Base-by-base conservation (phyloP, 2,888 invertebrate species). In the Drosophila fungiperda region DNA sequence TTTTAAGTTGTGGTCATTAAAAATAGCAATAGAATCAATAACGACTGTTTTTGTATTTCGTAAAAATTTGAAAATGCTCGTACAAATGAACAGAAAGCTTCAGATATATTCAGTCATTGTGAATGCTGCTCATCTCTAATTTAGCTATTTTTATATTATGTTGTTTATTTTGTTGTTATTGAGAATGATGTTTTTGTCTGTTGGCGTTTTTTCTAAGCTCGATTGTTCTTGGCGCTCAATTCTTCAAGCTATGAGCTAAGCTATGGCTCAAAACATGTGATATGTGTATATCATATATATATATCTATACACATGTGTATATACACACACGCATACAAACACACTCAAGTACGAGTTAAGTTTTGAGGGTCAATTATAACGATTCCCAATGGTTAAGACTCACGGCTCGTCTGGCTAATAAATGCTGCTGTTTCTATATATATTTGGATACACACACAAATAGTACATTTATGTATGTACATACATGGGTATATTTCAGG, bases 361-460 rank as follows among this genome's bases (percentile, higher is more conserved):
- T 85, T 76, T 78, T 66, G 88, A 85, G 90, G 85, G 85, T 85
- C 86, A 85, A 82, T 90, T 87, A 71, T 87, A 85, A 85, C 73
- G 72, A 74, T 70, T 76, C 71, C 55, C 67, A 72, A 73, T 73
- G 60, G 66, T 66, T 82, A 69, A 76, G 63, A 73, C 64, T 60
- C 79, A 59, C 45, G 8, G 58, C 58, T 70, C n/a, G 80, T 50
- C 60, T 42, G 67, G 68, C 75, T 81, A 81, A 74, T 80, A 79
- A 83, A 58, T 57, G 35, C 54, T 48, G 42, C 36, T 45, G 42
- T 29, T 6, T 29, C 35, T 42, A 17, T 35, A 42, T 48, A 1
- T 33, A 52, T 29, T 35, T 17, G 35, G 23, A 38, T 32, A 33
- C n/a, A 58, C 11, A 38, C 20, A 59, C 26, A 49, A 23, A 53